Evolutionary conservation across 2,113 vertebrate genomes (phyloP), one percentile per base, ranked within the genome.

Genomic region (Syngnathus scovelli): DNA sequence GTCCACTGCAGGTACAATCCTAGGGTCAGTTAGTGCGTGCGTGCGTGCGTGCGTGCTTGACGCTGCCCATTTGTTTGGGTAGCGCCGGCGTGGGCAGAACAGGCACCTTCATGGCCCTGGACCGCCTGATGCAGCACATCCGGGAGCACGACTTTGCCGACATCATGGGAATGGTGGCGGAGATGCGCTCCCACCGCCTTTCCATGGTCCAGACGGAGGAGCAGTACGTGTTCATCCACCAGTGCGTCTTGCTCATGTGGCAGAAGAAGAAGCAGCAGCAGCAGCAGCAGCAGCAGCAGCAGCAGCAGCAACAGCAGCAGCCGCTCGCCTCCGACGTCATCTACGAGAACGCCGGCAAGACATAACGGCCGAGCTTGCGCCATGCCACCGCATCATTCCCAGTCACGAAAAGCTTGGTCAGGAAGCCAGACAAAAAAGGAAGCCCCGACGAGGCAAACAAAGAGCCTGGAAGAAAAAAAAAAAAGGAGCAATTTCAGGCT

Each of bases 181-280:
- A 99, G 78, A 95, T 99, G 94, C 86, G 96, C 16, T 94, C 95
- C 0, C 95, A 96, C 77, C 91, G 97, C 16, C 94, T 98, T 88
- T 98, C 92, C 43, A 98, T 99, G 97, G 97, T 99, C 44, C 97
- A 99, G 86, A 98, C 97, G 0, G 97, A 99, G 97, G 96, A 98
- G 71, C 96, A 99, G 86, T 98, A 94, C 61, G 94, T 98, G 67
- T 99, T 99, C 84, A 98, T 99, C 78, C 96, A 99, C 64, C 97
- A 97, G 86, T 99, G 97, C 11, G 94, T 98, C 71, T 92, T 96
- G 54, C 77, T 98, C 67, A 95, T 98, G 95, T 98, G 96, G 95
- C 91, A 92, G 72, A 95, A 94, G 93, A 98, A 96, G 86, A 95
- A 95, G 81, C 93, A 95, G 84, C 94, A 95, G 78, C 92, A 95